These are phyloP conservation scores for Catharus fuscescens DNA, from an alignment of 2,113 vertebrate species.

Conservation along the genomic window DNA sequence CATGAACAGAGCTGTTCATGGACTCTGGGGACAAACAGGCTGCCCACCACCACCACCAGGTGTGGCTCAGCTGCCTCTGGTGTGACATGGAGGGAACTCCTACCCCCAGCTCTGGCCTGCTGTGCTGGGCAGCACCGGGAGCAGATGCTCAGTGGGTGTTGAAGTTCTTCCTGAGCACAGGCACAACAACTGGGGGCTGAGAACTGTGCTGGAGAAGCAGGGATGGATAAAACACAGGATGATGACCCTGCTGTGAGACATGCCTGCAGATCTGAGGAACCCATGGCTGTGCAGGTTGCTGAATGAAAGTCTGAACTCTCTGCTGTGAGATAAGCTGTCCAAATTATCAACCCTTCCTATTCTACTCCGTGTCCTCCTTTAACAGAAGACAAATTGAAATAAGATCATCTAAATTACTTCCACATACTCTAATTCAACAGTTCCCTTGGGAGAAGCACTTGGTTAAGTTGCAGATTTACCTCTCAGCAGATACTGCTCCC, in stretches of 20 bases:
- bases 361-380: background rate
- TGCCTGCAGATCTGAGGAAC: background rate
- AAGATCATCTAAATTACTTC: conserved; percentile 3
- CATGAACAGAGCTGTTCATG: background rate
- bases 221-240: background rate
- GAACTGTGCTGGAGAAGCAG: background rate
- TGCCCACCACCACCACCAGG: rapidly evolving
- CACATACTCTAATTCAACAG: background rate
- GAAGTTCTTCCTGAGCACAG: background rate
- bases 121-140: rapidly evolving
- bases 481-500: background rate
- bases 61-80: background rate
- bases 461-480: background rate
- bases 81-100: background rate
- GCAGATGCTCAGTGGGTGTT: rapidly evolving
- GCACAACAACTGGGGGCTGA: rapidly evolving
- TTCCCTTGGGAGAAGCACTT: background rate
- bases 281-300: rapidly evolving
- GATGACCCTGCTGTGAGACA: background rate
- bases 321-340: background rate
- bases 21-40: background rate
- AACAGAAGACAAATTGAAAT: background rate
- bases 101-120: background rate
- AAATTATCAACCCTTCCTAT: background rate
- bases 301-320: background rate